Base-by-base conservation (phyloP, 2,888 invertebrate genomes). In the Anthophora plumipes region DNA sequence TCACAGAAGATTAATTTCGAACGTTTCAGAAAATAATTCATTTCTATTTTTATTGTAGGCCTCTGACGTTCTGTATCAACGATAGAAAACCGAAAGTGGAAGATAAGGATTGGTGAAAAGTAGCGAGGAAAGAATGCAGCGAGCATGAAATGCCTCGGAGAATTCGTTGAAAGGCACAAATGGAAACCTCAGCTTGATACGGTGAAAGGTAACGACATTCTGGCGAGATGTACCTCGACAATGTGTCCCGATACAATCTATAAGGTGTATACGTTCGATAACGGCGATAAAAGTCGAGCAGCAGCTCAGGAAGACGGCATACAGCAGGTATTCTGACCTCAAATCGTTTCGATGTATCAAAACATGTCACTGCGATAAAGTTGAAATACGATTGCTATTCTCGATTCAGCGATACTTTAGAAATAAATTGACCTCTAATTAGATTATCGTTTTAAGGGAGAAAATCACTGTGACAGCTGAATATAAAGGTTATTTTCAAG, bases 151-250 rank as follows among this genome's bases (percentile, higher is more conserved):
- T 84, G 84, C 80, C 73, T 63, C 52, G 61, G 50, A 80, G 85
- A 87, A 87, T 87, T 88, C 83, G 83, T 80, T 84, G 86, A 86
- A 86, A 85, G 83, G 88, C 82, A 80, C 88, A 89, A 88, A 89
- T 89, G 86, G 89, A 88, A 84, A 86, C 83, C 89, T 87, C 82
- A 86, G 73, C 77, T 77, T 81, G 80, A 81, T 82, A 83, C 77
- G 74, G 85, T 83, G 86, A 88, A 84, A 88, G 73, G 89, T 89
- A 88, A 87, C 88, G 89, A 88, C 88, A 88, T 87, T 88, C 80
- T 80, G 75, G 83, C 84, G 82, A 83, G 85, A 85, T 88, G 76
- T 81, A 79, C 79, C 80, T 64, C 82, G 83, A 78, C 80, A 85
- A 77, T 83, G 80, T 80, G 76, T 66, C 75, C 60, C 78, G 87